A percentile compares a stretch with the other conserved stretches of the same genome.
Conservation (phyloP, 2,113 vertebrate genomes). For the Mola mola region DNA sequence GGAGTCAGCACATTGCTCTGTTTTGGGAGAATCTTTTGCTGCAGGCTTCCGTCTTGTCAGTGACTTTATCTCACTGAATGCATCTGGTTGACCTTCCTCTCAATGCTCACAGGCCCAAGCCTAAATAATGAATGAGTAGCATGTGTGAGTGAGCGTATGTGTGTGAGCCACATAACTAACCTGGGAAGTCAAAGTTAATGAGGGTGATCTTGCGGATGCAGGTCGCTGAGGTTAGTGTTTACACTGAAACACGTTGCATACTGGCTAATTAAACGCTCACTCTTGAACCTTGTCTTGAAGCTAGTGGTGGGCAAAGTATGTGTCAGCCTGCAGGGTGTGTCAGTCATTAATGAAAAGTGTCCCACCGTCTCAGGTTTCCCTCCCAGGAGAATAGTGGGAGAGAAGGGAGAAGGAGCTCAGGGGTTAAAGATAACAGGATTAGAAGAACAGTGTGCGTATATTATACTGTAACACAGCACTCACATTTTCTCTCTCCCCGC, state of each 20-base stretch:
- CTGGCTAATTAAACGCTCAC: not conserved
- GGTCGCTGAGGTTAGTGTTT: slow-evolving; percentile 15
- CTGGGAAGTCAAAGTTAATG: slow-evolving; percentile 35
- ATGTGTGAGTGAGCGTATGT: slow-evolving; percentile 41
- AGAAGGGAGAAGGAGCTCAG: slow-evolving; percentile 50
- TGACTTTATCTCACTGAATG: slow-evolving; percentile 65
- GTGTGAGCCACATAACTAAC: slow-evolving; percentile 30
- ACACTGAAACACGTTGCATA: slow-evolving; percentile 20
- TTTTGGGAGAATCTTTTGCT: too few relatives aligned
- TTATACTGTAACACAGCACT: slow-evolving; percentile 67
- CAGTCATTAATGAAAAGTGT: slow-evolving; percentile 82
- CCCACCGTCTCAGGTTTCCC: slow-evolving; percentile 73
- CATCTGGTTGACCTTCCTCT: slow-evolving; percentile 76
- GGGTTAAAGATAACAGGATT: slow-evolving; percentile 70
- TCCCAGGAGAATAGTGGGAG: slow-evolving; percentile 59
- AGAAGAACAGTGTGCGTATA: slow-evolving; percentile 44
- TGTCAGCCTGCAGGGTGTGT: slow-evolving; percentile 50
- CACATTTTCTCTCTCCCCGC: slow-evolving; percentile 33
- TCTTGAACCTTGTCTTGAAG: not conserved
- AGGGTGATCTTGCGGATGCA: slow-evolving; percentile 15
- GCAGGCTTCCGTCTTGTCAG: slow-evolving; percentile 33
- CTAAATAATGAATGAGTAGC: slow-evolving; percentile 81
- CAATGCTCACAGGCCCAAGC: slow-evolving; percentile 53
- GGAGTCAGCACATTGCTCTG: too few relatives aligned
- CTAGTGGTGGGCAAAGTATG: slow-evolving; percentile 6